Conservation (phyloP, 2,113 vertebrate genomes). For the human region GRCh38 chr3:60923001-60923500, state of each 20-base stretch:
- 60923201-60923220: neutral
- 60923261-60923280: neutral
- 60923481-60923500: neutral
- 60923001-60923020: neutral
- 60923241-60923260: neutral
- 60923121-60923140: neutral
- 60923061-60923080: conserved; percentile 21
- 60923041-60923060: neutral
- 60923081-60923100: conserved; percentile 31
- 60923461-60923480: neutral
- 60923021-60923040: conserved; percentile 22
- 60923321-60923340: neutral
- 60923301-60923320: neutral
- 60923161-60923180: neutral
- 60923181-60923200: conserved; percentile 6
- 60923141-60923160: neutral
- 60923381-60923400: neutral
- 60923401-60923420: neutral
- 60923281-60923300: neutral
- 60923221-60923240: neutral
- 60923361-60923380: neutral
- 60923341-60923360: neutral
- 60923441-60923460: neutral
- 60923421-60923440: neutral
- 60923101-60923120: neutral